Evolutionary conservation across 92 coral and sea anemone genomes (phyloP).

Genomic region (Hydrozoanthus gracilis): DNA sequence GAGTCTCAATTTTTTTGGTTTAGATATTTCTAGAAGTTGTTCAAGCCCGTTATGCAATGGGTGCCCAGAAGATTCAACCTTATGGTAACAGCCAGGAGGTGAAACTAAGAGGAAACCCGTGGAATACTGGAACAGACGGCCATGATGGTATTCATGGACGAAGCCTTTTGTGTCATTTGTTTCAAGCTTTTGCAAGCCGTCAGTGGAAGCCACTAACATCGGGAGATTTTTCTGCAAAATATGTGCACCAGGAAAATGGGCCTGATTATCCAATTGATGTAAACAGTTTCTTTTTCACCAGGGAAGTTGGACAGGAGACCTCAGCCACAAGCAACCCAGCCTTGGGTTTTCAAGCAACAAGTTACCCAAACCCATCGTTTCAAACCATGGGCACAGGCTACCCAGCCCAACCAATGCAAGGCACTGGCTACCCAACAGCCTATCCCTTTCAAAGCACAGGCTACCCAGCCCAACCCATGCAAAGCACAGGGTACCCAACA

Average conservation of each 20-base stretch:
- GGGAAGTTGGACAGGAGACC: no score
- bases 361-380: slow-evolving; percentile 3
- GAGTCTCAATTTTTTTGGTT: not conserved
- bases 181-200: slow-evolving; percentile 52
- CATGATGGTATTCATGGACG: slow-evolving; percentile 68
- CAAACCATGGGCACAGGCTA: slow-evolving; percentile 13
- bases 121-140: slow-evolving; percentile 53
- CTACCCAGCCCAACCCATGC: not conserved
- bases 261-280: slow-evolving; percentile 73
- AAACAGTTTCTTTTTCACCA: slow-evolving; percentile 66
- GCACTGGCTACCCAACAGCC: slow-evolving; percentile 14
- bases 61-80: slow-evolving; percentile 44
- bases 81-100: slow-evolving; percentile 56
- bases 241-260: slow-evolving; percentile 54
- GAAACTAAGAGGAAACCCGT: slow-evolving; percentile 54
- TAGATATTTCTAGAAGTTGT: slow-evolving; percentile 54
- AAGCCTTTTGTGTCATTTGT: slow-evolving; percentile 52
- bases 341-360: slow-evolving; percentile 28
- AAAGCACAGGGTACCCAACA: slow-evolving; percentile 22
- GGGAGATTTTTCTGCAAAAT: slow-evolving; percentile 82
- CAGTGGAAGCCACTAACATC: slow-evolving; percentile 52
- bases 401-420: slow-evolving; percentile 1
- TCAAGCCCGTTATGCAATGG: slow-evolving; percentile 45
- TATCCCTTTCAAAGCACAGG: not conserved
- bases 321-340: slow-evolving; percentile 34